Evolutionary conservation across 2,113 vertebrate species (phyloP).

Genomic region (Isichthys henryi): DNA sequence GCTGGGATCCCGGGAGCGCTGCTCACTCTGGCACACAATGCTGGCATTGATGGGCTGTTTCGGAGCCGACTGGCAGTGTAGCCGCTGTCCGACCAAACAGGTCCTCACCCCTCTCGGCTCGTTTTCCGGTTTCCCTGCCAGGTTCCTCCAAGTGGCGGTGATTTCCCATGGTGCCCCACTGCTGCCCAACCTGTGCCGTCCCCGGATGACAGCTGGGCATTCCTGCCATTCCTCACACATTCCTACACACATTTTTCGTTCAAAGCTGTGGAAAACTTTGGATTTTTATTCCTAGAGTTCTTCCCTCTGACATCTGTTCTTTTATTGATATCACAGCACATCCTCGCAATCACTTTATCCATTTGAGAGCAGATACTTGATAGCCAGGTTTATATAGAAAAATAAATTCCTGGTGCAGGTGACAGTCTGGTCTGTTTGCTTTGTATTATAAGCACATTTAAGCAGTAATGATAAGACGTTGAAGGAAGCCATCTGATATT

Average conservation of each 20-base stretch:
- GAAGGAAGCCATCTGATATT: background rate
- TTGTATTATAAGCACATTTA: background rate
- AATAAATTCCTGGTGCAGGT: background rate
- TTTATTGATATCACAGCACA: background rate
- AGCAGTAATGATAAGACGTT: background rate
- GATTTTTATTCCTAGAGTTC: background rate
- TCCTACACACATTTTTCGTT: background rate
- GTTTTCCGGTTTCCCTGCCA: background rate
- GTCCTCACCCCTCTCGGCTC: background rate
- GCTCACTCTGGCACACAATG: background rate
- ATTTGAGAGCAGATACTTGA: background rate
- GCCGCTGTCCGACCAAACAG: background rate
- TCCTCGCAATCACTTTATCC: background rate
- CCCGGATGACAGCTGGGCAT: slow-evolving; percentile 17
- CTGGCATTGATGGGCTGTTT: background rate
- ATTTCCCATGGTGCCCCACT: background rate
- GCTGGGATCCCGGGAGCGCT: background rate
- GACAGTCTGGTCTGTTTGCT: background rate
- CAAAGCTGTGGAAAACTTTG: background rate
- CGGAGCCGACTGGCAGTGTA: background rate
- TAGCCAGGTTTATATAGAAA: background rate
- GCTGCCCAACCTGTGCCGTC: background rate
- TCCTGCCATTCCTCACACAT: slow-evolving; percentile 17
- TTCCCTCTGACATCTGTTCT: background rate
- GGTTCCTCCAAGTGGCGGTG: background rate